Evolutionary conservation across 2,797 vertebrate species (phyloP).

Genomic region (Artibeus lituratus): DNA sequence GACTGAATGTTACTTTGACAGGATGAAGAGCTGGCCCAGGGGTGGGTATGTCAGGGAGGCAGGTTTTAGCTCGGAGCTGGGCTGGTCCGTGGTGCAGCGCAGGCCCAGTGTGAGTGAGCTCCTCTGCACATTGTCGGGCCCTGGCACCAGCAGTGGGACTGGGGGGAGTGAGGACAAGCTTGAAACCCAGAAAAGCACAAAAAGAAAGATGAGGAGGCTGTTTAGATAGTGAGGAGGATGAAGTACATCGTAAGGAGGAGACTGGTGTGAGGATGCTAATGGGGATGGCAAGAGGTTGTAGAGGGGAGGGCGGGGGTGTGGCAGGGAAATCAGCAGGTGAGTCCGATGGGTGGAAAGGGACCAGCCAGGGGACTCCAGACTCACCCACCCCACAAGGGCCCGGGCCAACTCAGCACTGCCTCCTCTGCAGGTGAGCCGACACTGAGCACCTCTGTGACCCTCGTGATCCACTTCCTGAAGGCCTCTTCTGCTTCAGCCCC

Average conservation of each 20-base stretch:
- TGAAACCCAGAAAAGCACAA: not conserved
- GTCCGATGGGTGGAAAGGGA: not conserved
- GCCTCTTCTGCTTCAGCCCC: constrained; percentile 85
- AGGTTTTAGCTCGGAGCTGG: not conserved
- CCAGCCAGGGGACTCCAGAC: not conserved
- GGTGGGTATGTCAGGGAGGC: not conserved
- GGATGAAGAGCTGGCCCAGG: not conserved
- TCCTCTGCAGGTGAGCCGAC: constrained; percentile 83
- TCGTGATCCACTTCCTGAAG: constrained; percentile 88
- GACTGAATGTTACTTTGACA: not conserved
- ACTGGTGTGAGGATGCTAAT: rapidly evolving
- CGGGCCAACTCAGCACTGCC: not conserved
- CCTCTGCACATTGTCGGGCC: not conserved
- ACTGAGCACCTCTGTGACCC: constrained; percentile 84
- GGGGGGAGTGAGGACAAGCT: not conserved
- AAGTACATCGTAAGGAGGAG: not conserved
- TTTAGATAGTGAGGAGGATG: not conserved
- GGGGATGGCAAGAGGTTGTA: too few species aligned
- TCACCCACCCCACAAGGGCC: not conserved
- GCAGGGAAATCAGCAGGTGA: not conserved
- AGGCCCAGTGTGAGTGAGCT: not conserved
- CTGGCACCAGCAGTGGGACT: not conserved
- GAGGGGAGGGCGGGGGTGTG: not conserved
- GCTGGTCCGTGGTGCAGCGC: not conserved
- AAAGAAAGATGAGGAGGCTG: not conserved